A percentile compares a stretch with the other conserved stretches of the same genome.
phyloP scores from a whole-genome alignment of 1,140 invertebrate genomes.

The Odontomachus brunneus region DNA sequence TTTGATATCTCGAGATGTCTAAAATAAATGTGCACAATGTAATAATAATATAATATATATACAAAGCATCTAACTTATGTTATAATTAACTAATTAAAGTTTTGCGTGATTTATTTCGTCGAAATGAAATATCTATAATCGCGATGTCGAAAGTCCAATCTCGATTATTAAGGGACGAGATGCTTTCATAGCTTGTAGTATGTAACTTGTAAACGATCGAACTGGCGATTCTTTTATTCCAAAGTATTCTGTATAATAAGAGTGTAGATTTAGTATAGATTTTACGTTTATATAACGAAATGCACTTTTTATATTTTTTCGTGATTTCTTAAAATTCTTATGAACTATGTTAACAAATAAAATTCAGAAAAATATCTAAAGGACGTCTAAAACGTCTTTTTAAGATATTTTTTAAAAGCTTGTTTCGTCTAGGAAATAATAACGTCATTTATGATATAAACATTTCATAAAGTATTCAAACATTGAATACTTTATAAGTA shows the following conservation, averaged over 20 bases:
- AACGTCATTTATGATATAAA: not conserved
- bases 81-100: not conserved
- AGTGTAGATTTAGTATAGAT: not conserved
- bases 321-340: not conserved
- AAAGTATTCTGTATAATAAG: not conserved
- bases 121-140: too few relatives aligned
- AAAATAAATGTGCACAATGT: not conserved
- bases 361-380: too few relatives aligned
- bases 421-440: too few relatives aligned
- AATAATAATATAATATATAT: constrained; percentile 6
- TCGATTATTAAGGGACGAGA: not conserved
- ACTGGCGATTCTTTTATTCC: not conserved
- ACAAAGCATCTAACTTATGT: not conserved
- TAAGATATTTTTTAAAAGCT: too few relatives aligned
- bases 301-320: not conserved
- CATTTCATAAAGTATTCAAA: not conserved
- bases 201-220: not conserved
- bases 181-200: not conserved
- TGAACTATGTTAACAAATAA: not conserved
- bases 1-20: not conserved
- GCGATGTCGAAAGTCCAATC: not conserved
- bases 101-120: not conserved
- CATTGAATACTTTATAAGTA: constrained; percentile 14
- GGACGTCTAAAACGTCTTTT: too few relatives aligned
- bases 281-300: not conserved